Evolutionary conservation across 2,888 invertebrate species (phyloP), one percentile per base, ranked within the genome.

Genomic region (Scrobipalpa costella): DNA sequence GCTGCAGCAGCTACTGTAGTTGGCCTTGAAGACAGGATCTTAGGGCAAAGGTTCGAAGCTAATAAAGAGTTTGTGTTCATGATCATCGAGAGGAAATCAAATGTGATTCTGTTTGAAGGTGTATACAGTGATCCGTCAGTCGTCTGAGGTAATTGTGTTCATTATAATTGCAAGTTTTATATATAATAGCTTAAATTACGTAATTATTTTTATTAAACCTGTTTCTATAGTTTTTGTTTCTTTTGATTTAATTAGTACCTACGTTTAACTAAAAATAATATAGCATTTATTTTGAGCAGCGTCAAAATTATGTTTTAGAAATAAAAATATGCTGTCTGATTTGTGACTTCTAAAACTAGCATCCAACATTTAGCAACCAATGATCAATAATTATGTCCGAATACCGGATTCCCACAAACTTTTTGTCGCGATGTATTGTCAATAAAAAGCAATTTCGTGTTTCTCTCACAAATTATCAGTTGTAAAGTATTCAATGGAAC

Each of bases 61-160:
- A 94, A 95, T 73, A 92, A 92, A 72, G 95, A 95, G 17, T 95
- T 95, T 73, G 92, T 93, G 40, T 95, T 94, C 79, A 79, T 95
- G 67, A 94, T 95, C 50, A 86, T 93, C 21, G 94, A 95, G 68
- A 94, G 93, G 74, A 82, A 78, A 63, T 92, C 93, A 0, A 92
- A 92, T 72, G 85, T 93, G 58, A 87, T 95, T 66, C 72, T 95
- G 1, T 94, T 95, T 73, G 92, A 93, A 65, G 95, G 95, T 74
- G 91, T 88, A 6, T 91, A 90, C 62, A 83, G 78, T 27, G 79
- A 84, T 9, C 90, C 13, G 63, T 75, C 62, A 73, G 66, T 79
- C 7, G 57, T 38, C 8, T 57, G 27, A 55, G 55, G 55, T 55
- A 55, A 57, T n/a, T 19, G 55, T 55, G 55, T 55, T 55, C 38